phyloP scores from a whole-genome alignment of 2,888 invertebrate genomes.

The Colletes collaris region DNA sequence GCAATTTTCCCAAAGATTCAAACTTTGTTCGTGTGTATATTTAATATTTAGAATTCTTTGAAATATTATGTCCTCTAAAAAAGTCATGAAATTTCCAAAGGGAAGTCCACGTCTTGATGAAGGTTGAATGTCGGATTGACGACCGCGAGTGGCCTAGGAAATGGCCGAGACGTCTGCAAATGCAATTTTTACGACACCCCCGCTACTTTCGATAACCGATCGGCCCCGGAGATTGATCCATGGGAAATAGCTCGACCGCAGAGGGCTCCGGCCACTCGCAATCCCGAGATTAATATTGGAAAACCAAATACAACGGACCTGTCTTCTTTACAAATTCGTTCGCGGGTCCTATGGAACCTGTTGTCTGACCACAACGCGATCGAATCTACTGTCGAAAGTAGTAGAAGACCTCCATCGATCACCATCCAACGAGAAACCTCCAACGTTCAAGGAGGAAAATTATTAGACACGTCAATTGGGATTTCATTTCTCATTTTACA shows the following conservation, averaged over 20 bases:
- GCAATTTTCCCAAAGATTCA: too few species aligned
- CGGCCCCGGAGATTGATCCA: neutral
- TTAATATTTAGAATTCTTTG: too few species aligned
- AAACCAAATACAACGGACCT: conserved; percentile 4
- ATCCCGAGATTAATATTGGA: conserved; percentile 23
- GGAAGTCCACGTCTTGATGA: neutral
- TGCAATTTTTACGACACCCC: conserved; percentile 5
- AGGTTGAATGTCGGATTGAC: neutral
- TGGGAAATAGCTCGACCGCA: conserved; percentile 11
- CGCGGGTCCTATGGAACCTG: neutral
- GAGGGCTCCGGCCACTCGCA: neutral
- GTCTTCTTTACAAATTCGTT: conserved; percentile 13
- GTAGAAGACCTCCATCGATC: conserved; percentile 3
- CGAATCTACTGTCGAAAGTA: neutral
- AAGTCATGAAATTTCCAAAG: too few species aligned
- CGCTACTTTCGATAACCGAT: neutral
- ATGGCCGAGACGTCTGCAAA: neutral
- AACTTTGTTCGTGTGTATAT: too few species aligned
- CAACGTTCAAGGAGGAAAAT: neutral
- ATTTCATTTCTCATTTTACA: neutral
- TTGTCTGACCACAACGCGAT: conserved; percentile 7
- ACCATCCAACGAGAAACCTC: neutral
- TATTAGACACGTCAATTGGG: neutral
- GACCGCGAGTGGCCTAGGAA: neutral
- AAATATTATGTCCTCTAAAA: too few species aligned